Evolutionary conservation across 2,888 invertebrate genomes (phyloP).

Genomic region (Piscicola geometra): DNA sequence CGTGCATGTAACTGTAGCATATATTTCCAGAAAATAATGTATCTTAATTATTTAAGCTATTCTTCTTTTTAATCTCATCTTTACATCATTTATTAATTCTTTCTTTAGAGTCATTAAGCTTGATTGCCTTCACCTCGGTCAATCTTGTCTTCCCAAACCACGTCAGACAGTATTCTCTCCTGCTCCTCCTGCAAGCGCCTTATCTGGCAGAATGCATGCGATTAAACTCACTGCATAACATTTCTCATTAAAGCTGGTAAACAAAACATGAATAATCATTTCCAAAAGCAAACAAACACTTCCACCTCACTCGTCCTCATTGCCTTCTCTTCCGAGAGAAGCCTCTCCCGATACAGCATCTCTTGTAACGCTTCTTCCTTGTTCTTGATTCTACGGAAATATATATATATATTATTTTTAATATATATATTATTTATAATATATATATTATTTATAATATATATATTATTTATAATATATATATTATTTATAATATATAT

Average conservation of each 20-base stretch:
- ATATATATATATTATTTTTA: too few relatives aligned
- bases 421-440: too few relatives aligned
- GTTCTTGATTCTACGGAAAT: background rate
- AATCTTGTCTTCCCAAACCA: background rate
- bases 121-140: background rate
- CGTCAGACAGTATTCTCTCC: background rate
- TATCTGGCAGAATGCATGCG: too few relatives aligned
- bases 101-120: too few relatives aligned
- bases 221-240: background rate
- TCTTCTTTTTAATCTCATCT: too few relatives aligned
- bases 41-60: too few relatives aligned
- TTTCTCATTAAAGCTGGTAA: background rate
- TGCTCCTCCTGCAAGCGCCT: background rate
- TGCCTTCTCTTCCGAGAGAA: background rate
- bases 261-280: background rate
- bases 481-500: too few relatives aligned
- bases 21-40: too few relatives aligned
- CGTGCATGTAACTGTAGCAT: too few relatives aligned
- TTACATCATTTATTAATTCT: too few relatives aligned
- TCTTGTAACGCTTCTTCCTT: background rate
- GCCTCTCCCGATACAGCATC: background rate
- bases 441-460: too few relatives aligned
- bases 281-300: background rate
- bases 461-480: too few relatives aligned
- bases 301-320: background rate